Conservation (phyloP, 1,140 invertebrate species). For the Solenopsis fugax region DNA sequence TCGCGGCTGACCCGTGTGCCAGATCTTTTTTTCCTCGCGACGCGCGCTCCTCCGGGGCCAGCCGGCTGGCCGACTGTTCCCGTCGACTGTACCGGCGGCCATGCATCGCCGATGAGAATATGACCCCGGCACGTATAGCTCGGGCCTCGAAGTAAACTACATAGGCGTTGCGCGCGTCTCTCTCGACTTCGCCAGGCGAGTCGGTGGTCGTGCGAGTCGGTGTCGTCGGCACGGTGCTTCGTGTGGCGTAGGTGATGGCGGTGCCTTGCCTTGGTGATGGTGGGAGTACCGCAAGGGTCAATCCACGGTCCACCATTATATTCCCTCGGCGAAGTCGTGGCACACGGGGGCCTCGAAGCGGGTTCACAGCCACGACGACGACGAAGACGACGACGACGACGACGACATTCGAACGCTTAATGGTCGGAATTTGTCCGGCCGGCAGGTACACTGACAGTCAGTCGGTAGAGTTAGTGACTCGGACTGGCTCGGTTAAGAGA, state of each 20-base stretch:
- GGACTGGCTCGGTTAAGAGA: constrained; percentile 15
- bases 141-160: constrained; percentile 67
- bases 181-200: constrained; percentile 37
- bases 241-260: constrained; percentile 70
- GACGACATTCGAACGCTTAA: constrained; percentile 77
- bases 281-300: constrained; percentile 85
- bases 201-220: constrained; percentile 64
- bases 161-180: constrained; percentile 68
- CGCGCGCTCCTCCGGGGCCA: constrained; percentile 37
- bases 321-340: constrained; percentile 63
- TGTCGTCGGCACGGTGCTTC: constrained; percentile 56
- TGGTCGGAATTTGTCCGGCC: constrained; percentile 78
- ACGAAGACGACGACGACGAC: constrained; percentile 38
- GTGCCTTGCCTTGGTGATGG: constrained; percentile 67
- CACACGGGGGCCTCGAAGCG: constrained; percentile 68
- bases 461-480: constrained; percentile 65
- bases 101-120: constrained; percentile 83
- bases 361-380: constrained; percentile 66
- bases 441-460: constrained; percentile 76
- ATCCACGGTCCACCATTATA: constrained; percentile 78
- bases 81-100: constrained; percentile 69
- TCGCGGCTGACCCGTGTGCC: constrained; percentile 57
- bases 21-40: constrained; percentile 41
- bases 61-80: constrained; percentile 55
- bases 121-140: constrained; percentile 80